Percentiles rank a stretch among this genome's conserved stretches.
Conservation (phyloP, 2,113 vertebrate species). For the Amphiprion ocellaris region DNA sequence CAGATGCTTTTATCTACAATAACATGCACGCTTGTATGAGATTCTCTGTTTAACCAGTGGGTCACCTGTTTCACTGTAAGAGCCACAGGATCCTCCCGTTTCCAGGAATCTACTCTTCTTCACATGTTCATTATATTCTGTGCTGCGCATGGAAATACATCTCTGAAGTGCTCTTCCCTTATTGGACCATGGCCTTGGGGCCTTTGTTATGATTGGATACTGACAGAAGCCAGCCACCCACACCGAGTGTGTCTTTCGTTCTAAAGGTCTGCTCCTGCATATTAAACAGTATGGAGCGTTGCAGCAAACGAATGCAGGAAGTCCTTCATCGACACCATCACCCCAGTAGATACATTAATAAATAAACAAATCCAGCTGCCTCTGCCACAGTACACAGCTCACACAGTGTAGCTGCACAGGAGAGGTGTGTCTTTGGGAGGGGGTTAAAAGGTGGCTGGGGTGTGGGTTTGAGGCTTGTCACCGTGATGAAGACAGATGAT, state of each 20-base stretch:
- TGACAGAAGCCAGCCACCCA: slow-evolving; percentile 58
- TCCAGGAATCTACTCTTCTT: slow-evolving; percentile 30
- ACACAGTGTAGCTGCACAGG: not conserved
- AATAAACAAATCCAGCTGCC: not conserved
- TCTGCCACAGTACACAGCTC: not conserved
- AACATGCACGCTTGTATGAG: not conserved
- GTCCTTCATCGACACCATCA: slow-evolving; percentile 26
- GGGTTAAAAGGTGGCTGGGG: slow-evolving; percentile 15
- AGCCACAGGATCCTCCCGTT: not conserved
- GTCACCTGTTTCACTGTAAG: slow-evolving; percentile 14
- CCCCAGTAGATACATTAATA: slow-evolving; percentile 14
- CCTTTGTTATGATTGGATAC: slow-evolving; percentile 70
- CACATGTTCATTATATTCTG: slow-evolving; percentile 32
- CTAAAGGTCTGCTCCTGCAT: slow-evolving; percentile 74
- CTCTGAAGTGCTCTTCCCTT: slow-evolving; percentile 33
- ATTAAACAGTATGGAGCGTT: slow-evolving; percentile 62
- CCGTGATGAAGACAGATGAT: slow-evolving; percentile 78
- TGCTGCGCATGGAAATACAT: slow-evolving; percentile 31
- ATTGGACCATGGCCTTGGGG: slow-evolving; percentile 57
- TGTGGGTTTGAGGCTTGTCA: slow-evolving; percentile 60
- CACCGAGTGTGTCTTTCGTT: slow-evolving; percentile 38
- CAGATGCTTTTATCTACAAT: not conserved
- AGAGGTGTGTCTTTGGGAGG: slow-evolving; percentile 21
- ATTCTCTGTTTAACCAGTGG: slow-evolving; percentile 1
- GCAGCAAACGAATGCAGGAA: slow-evolving; percentile 53